A percentile compares a stretch with the other conserved stretches of the same genome.
Conservation (phyloP, 2,113 vertebrate species). For the Sclerurus mexicanus region DNA sequence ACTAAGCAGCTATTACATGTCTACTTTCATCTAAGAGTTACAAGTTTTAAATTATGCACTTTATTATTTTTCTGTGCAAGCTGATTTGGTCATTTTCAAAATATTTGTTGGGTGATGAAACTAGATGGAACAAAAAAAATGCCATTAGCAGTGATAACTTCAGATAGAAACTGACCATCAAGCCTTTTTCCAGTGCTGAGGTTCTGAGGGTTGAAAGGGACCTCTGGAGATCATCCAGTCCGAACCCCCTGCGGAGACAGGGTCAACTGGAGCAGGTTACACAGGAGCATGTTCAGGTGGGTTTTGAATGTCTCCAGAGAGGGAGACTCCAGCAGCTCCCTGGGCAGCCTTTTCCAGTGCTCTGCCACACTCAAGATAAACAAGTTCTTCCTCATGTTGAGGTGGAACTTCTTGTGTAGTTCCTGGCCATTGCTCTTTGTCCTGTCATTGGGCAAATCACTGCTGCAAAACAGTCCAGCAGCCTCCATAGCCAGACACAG, state of each 20-base stretch:
- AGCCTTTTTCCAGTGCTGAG: not conserved
- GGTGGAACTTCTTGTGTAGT: not conserved
- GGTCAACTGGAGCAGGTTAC: not conserved
- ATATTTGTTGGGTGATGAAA: not conserved
- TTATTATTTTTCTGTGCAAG: not conserved
- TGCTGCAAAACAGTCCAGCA: not conserved
- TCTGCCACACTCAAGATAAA: not conserved
- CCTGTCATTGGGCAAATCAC: not conserved
- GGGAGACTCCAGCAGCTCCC: not conserved
- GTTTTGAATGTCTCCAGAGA: not conserved
- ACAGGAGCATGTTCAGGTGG: not conserved
- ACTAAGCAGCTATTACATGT: not conserved
- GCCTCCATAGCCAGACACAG: not conserved
- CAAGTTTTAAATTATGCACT: not conserved
- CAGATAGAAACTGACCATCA: not conserved
- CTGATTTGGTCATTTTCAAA: not conserved
- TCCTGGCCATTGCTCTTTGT: not conserved
- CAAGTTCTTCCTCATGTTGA: not conserved
- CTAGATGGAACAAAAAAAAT: not conserved
- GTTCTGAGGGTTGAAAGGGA: not conserved
- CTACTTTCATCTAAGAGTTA: not conserved
- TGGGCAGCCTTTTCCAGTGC: not conserved
- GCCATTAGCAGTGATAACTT: not conserved
- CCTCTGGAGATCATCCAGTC: not conserved
- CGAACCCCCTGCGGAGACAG: not conserved